phyloP scores from a whole-genome alignment of 2,113 vertebrate genomes.

The Ciconia stormi region DNA sequence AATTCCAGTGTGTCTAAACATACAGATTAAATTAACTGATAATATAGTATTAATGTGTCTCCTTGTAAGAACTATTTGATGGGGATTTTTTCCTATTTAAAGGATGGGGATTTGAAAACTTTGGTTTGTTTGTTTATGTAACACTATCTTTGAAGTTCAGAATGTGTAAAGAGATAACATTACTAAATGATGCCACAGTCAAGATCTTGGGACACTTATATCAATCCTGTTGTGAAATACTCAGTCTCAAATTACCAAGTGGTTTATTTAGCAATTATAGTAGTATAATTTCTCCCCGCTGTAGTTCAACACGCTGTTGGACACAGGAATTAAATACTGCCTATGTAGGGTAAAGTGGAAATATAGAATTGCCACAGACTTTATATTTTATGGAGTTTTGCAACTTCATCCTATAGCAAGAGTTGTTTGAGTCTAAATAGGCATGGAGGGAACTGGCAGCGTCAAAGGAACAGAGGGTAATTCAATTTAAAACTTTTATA shows the following conservation, averaged over 20 bases:
- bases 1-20: not conserved
- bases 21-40: not conserved
- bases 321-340: not conserved
- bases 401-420: not conserved
- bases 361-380: not conserved
- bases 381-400: not conserved
- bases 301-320: not conserved
- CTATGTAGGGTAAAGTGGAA: not conserved
- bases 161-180: not conserved
- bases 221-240: not conserved
- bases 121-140: not conserved
- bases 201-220: rapidly evolving
- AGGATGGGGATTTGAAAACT: not conserved
- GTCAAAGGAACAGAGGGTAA: not conserved
- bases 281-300: not conserved
- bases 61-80: not conserved
- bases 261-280: not conserved
- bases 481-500: not conserved
- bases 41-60: not conserved
- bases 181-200: not conserved
- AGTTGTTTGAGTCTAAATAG: not conserved
- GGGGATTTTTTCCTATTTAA: not conserved
- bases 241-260: not conserved
- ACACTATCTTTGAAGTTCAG: not conserved
- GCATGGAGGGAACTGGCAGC: not conserved